A percentile compares a stretch with the other conserved stretches of the same genome.
phyloP scores from a whole-genome alignment of 2,888 invertebrate species.

The Mongoloraphidia duomilia region DNA sequence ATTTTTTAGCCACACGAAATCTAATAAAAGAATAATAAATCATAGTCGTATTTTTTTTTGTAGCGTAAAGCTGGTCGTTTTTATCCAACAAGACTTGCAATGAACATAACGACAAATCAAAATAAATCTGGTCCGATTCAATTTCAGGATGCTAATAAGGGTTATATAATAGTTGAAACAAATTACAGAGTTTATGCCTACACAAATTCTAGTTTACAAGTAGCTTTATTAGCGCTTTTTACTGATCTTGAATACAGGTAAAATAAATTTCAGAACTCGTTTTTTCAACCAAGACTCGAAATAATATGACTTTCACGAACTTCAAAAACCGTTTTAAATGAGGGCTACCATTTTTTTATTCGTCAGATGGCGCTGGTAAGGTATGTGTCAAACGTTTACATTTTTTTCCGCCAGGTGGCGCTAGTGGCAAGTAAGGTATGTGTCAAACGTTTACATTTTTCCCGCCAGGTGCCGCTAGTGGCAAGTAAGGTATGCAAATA shows the following conservation, averaged over 20 bases:
- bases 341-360: background rate
- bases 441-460: no score
- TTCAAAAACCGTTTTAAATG: background rate
- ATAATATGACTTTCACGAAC: background rate
- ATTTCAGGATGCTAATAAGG: slow-evolving; percentile 45
- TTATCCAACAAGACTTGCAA: slow-evolving; percentile 85
- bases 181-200: slow-evolving; percentile 95
- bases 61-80: slow-evolving; percentile 81
- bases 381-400: no score
- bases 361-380: background rate
- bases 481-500: no score
- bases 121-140: slow-evolving; percentile 28
- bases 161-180: slow-evolving; percentile 91
- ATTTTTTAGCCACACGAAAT: background rate
- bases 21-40: background rate
- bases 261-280: background rate
- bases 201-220: slow-evolving; percentile 81
- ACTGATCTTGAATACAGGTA: slow-evolving; percentile 83
- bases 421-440: no score
- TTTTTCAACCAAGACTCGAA: background rate
- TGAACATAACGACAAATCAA: slow-evolving; percentile 58
- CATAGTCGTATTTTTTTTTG: slow-evolving; percentile 6
- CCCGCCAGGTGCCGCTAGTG: no score
- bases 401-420: no score
- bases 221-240: slow-evolving; percentile 84